Evolutionary conservation across 2,797 vertebrate genomes (phyloP).

Genomic region (Denticeps clupeoides): DNA sequence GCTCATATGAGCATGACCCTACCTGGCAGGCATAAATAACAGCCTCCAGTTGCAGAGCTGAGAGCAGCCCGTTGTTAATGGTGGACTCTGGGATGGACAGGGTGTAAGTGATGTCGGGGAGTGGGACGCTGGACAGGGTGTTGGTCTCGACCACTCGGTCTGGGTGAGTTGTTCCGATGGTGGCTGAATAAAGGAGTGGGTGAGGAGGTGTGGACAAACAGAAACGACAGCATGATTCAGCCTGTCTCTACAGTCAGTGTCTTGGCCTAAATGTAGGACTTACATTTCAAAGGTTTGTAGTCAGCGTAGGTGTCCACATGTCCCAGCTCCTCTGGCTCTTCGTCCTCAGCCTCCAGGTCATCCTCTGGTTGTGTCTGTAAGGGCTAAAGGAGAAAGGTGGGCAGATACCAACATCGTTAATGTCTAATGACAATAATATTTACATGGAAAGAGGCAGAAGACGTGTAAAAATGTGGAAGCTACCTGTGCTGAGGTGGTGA

Average conservation of each 20-base stretch:
- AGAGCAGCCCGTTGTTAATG: constrained; percentile 67
- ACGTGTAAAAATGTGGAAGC: constrained; percentile 89
- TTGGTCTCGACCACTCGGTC: constrained; percentile 96
- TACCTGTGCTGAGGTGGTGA: constrained; percentile 71
- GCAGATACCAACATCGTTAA: too few relatives aligned
- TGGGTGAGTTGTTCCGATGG: constrained; percentile 86
- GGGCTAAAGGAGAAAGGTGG: background rate
- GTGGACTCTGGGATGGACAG: constrained; percentile 65
- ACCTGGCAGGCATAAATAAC: constrained; percentile 97
- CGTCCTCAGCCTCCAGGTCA: constrained; percentile 86
- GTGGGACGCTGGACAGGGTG: constrained; percentile 92
- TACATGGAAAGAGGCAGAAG: constrained; percentile 34
- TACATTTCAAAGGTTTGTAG: constrained; percentile 92
- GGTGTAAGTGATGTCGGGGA: constrained; percentile 84
- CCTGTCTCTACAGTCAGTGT: too few relatives aligned
- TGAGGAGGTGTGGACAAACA: background rate
- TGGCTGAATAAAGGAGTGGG: constrained; percentile 57
- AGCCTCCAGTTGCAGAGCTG: constrained; percentile 92
- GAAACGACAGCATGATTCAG: background rate
- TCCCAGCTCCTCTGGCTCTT: constrained; percentile 86
- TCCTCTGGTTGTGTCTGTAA: constrained; percentile 55
- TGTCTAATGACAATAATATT: too few relatives aligned
- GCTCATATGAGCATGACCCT: too few relatives aligned
- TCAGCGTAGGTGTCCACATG: constrained; percentile 93
- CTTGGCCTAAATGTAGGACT: constrained; percentile 1